Base-by-base conservation (phyloP, 2,888 invertebrate species). In the Nebria salina region DNA sequence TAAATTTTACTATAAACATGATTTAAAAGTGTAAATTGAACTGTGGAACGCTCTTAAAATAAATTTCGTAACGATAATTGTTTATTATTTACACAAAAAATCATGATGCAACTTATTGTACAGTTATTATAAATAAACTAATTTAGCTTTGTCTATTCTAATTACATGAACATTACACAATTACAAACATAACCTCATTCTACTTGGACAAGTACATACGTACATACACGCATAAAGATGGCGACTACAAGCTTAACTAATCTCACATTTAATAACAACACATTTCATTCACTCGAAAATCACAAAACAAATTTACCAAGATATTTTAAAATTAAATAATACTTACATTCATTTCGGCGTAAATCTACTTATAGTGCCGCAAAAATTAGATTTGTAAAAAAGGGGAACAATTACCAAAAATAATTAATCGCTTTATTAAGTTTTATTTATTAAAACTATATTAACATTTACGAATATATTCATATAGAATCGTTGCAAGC, bases 381-480 rank as follows among this genome's bases (percentile, higher is more conserved):
- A 54, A 54, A 54, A 54, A 54, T 54, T 54, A 54, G 54, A 54
- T 54, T 11, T 54, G 8, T 54, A 54, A 54, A 43, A 43, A 43
- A 11, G 1, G 54, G 54, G 54, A 54, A 54, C 4, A 54, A 54
- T 34, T 54, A 54, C 54, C 8, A 54, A 11, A 54, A 54, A 43
- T 8, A 43, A 54, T 54, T 11, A 11, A 13, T 54, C 8, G 8
- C 2, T 54, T 54, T 54, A 54, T 54, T 54, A 13, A 11, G 54
- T 54, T 54, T 54, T 54, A 54, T 54, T 76, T 65, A 76, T 77
- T 77, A 77, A 70, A 43, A 77, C 77, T 72, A 75, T 72, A 25
- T 68, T 68, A n/a, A 68, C 25, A 34, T 68, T 68, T 73, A 34
- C 20, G 26, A 34, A 8, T 73, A 34, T 73, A 54, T 75, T 26